Conservation (phyloP, 2,888 invertebrate genomes). For the Metallyticus violacea region DNA sequence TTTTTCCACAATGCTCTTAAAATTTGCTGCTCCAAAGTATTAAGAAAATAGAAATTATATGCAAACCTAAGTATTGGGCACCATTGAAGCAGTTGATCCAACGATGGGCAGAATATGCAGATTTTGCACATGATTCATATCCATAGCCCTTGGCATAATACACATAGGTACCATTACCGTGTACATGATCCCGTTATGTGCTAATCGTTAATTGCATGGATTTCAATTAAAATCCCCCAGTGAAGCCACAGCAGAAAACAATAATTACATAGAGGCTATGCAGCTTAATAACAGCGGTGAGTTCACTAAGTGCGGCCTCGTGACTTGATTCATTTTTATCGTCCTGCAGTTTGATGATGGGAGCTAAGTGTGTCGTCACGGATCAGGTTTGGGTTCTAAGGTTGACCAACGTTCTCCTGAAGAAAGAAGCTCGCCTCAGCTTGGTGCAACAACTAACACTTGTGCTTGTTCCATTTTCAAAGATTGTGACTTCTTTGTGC, state of each 20-base stretch:
- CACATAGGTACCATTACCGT: neutral
- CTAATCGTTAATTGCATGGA: neutral
- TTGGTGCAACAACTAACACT: too few relatives aligned
- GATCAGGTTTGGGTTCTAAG: neutral
- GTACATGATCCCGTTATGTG: neutral
- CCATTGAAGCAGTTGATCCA: too few relatives aligned
- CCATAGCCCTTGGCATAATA: neutral
- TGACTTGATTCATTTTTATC: neutral
- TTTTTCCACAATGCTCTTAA: too few relatives aligned
- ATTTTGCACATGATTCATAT: too few relatives aligned
- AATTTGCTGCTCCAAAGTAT: too few relatives aligned
- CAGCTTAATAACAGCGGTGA: neutral
- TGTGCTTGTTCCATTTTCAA: too few relatives aligned
- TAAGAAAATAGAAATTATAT: too few relatives aligned
- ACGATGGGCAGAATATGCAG: too few relatives aligned
- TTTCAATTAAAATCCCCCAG: neutral
- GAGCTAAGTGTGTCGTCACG: neutral
- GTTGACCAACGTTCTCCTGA: neutral
- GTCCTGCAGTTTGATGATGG: too few relatives aligned
- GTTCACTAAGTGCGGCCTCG: neutral
- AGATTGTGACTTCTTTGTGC: too few relatives aligned
- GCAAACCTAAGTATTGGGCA: too few relatives aligned
- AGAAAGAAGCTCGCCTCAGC: too few relatives aligned
- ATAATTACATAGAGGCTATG: neutral
- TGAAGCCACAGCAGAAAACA: neutral